Evolutionary conservation across 2,888 invertebrate genomes (phyloP).

Genomic region (Eurytoma adleriae): DNA sequence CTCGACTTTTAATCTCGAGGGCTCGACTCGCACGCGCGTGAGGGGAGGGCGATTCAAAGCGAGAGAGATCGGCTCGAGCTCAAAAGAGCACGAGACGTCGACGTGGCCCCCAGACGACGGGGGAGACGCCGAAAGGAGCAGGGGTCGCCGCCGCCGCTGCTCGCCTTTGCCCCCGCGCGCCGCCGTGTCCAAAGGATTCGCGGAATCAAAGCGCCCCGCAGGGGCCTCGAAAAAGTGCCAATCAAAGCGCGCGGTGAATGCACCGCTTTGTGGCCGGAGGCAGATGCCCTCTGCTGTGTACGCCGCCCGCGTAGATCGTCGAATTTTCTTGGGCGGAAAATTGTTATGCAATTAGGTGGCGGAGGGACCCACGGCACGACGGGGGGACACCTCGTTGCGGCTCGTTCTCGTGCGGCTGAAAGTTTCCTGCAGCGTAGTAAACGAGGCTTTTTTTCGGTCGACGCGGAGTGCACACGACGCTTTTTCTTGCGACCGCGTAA

Average conservation of each 20-base stretch:
- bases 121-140: neutral
- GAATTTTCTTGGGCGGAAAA: constrained; percentile 1
- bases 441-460: too few relatives aligned
- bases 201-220: constrained; percentile 22
- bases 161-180: constrained; percentile 2
- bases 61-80: neutral
- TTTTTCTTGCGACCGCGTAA: too few relatives aligned
- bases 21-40: neutral
- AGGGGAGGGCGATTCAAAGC: constrained; percentile 15
- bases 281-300: neutral
- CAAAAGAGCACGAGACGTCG: constrained; percentile 20
- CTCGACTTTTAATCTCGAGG: constrained; percentile 42
- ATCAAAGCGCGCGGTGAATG: constrained; percentile 24
- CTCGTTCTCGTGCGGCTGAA: too few relatives aligned
- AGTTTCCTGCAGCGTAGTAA: too few relatives aligned
- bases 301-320: neutral
- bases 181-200: constrained; percentile 21
- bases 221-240: constrained; percentile 40
- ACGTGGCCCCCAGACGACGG: neutral
- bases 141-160: neutral
- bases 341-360: neutral
- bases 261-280: neutral
- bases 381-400: neutral
- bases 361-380: neutral
- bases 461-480: too few relatives aligned